phyloP scores from a whole-genome alignment of 2,797 vertebrate genomes.

The Cryptoblepharus egeriae region DNA sequence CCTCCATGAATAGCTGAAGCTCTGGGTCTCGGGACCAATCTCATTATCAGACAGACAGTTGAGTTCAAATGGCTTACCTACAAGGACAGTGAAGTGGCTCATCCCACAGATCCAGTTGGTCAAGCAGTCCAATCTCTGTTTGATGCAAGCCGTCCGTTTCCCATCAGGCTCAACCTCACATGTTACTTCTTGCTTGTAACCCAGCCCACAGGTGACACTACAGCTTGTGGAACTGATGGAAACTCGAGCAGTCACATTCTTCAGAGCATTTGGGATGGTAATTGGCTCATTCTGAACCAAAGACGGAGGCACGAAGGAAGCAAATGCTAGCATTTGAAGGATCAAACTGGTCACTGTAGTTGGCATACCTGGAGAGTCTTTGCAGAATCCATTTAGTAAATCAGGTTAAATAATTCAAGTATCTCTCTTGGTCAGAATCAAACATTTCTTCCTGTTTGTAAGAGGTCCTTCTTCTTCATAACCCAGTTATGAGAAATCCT shows the following conservation, averaged over 20 bases:
- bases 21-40: slow-evolving; percentile 58
- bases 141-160: slow-evolving; percentile 66
- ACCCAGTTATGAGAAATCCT: background rate
- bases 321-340: slow-evolving; percentile 2
- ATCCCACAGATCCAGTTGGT: slow-evolving; percentile 85
- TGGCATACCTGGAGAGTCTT: slow-evolving; percentile 31
- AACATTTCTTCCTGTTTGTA: background rate
- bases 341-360: fast-evolving
- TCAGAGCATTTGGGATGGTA: slow-evolving; percentile 61
- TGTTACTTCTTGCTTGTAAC: slow-evolving; percentile 78
- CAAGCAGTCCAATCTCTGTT: slow-evolving; percentile 73
- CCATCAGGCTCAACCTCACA: slow-evolving; percentile 74
- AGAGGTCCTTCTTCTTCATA: background rate
- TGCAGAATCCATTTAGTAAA: background rate
- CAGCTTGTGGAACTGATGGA: slow-evolving; percentile 77
- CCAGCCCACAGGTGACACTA: slow-evolving; percentile 87
- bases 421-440: background rate
- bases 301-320: background rate
- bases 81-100: slow-evolving; percentile 69
- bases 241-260: slow-evolving; percentile 55
- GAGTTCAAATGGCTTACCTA: slow-evolving; percentile 76
- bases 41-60: slow-evolving; percentile 79
- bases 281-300: background rate
- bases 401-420: background rate
- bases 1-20: slow-evolving; percentile 81